Base-by-base conservation (phyloP, 2,888 invertebrate species). In the Troides oblongomaculatus region DNA sequence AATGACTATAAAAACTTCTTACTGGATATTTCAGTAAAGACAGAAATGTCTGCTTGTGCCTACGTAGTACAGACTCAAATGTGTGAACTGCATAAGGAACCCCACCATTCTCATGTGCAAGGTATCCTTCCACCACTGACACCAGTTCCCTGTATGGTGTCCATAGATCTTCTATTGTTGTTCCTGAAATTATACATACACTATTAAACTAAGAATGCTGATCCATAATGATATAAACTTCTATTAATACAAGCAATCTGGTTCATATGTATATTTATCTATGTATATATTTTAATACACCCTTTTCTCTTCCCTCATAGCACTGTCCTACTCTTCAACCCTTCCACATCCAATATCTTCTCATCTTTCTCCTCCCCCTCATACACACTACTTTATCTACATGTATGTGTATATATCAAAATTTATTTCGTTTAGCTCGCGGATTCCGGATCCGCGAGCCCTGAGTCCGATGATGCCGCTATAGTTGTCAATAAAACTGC, bases 1-100 rank as follows among this genome's bases (percentile, higher is more conserved):
- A 53, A 53, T 53, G n/a, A 58, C 17, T 17, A 66, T 25, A 25
- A 64, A 46, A 62, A 21, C 23, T 43, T 92, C 94, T 94, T 93
- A 98, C 98, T 77, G 97, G 97, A 88, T 98, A 97, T 82, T 96
- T 96, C 62, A 98, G 91, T 5, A 98, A 92, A 14, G 96, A 95
- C 25, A 97, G 93, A 82, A 99, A 98, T 82, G 96, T 97, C 78
- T 97, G 97, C 82, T 97, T 97, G 81, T 97, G 96, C 81, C 96
- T 95, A 68, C 96, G 93, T 25, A 98, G 87, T 17, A 94, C 93
- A 63, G 95, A 94, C 85, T 98, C 97, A 78, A 98, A 94, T 72
- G 95, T 94, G 78, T 92, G 92, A 1, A 92, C 92, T 25, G 94
- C 94, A 79, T 94, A 94, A 6, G 93, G 94, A 43, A 93, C 93